These are phyloP conservation scores for Prolemur simus DNA, from an alignment of 2,113 vertebrate species.

Conservation along the genomic window DNA sequence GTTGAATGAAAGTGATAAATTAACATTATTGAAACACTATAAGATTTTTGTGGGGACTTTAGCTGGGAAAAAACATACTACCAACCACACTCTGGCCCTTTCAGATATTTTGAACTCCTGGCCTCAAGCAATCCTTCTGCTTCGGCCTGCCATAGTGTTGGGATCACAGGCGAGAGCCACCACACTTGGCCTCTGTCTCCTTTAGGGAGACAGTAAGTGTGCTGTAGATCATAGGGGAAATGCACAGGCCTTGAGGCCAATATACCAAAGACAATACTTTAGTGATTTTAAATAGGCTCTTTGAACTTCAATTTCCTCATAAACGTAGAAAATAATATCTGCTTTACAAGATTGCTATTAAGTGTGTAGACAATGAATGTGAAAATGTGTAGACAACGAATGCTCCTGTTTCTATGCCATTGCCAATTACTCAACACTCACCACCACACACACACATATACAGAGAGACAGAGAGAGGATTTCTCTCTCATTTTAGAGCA, in stretches of 20 bases:
- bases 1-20: background rate
- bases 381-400: background rate
- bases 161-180: no score
- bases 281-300: background rate
- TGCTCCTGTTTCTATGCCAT: background rate
- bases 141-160: no score
- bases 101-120: background rate
- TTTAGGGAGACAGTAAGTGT: background rate
- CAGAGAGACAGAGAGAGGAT: background rate
- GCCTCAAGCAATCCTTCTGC: no score
- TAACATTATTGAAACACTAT: background rate
- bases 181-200: no score
- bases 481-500: background rate
- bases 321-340: conserved; percentile 8
- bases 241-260: background rate
- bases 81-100: background rate
- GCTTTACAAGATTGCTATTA: background rate
- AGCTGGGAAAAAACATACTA: background rate
- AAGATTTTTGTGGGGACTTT: background rate
- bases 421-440: background rate
- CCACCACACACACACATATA: background rate
- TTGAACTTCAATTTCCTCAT: conserved; percentile 1
- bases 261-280: background rate
- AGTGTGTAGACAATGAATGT: background rate
- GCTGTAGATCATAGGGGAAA: background rate